These are phyloP conservation scores for Dendropsophus ebraccatus DNA, from an alignment of 2,113 vertebrate species.

Conservation along the genomic window DNA sequence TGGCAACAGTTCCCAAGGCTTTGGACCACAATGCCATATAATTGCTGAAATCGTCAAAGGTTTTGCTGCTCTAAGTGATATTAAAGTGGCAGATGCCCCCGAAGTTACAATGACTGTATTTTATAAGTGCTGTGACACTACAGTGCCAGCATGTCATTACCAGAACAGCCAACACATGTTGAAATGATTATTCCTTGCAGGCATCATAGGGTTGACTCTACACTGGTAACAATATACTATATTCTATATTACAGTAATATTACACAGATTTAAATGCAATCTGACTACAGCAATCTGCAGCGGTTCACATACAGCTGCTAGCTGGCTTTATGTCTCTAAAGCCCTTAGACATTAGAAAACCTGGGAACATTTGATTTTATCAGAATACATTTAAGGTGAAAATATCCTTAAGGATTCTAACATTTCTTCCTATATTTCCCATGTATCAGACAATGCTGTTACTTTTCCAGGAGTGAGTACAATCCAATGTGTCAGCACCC, in stretches of 20 bases:
- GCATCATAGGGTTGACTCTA: background rate
- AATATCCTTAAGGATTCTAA: background rate
- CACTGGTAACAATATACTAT: background rate
- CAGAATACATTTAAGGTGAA: background rate
- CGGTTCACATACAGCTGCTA: background rate
- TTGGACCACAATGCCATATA: background rate
- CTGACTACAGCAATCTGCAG: background rate
- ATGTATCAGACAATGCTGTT: background rate
- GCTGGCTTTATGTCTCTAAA: background rate
- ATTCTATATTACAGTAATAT: background rate
- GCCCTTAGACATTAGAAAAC: background rate
- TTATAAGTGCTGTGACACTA: background rate
- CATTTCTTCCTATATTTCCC: background rate
- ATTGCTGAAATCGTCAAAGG: background rate
- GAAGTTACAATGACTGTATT: background rate
- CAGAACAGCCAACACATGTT: background rate
- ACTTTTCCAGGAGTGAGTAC: no score
- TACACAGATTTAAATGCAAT: background rate
- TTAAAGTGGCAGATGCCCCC: background rate
- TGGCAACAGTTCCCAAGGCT: slow-evolving; percentile 24
- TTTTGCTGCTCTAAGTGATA: background rate
- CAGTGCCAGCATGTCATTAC: background rate
- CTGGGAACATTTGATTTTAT: background rate
- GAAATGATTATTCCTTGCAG: background rate
- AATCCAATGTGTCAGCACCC: no score